Evolutionary conservation across 2,888 invertebrate species (phyloP).

Genomic region (Alloscopus bannaensis): DNA sequence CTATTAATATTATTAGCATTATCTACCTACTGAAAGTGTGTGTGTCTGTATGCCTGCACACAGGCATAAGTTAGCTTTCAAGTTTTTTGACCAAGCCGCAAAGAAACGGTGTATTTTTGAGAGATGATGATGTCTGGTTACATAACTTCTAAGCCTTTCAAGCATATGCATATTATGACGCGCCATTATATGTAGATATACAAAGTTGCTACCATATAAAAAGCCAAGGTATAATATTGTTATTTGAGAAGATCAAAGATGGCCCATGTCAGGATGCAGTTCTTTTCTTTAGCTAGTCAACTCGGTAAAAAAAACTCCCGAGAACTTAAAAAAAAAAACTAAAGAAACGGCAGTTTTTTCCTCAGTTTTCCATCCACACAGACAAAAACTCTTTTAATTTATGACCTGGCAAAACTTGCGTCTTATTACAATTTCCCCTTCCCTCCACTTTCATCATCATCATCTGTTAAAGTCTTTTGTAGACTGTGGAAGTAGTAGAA

Average conservation of each 20-base stretch:
- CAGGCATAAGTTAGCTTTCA: background rate
- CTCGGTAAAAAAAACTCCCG: background rate
- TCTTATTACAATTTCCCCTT: conserved; percentile 56
- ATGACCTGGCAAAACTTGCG: conserved; percentile 58
- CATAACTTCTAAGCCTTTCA: too few relatives aligned
- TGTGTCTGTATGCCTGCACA: conserved; percentile 10
- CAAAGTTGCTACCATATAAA: background rate
- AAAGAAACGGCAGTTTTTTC: conserved; percentile 14
- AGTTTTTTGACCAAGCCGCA: conserved; percentile 5
- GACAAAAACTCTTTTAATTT: conserved; percentile 55
- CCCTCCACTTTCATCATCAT: conserved; percentile 29
- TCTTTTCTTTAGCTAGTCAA: background rate
- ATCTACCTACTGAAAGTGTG: background rate
- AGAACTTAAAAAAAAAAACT: background rate
- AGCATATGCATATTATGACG: too few relatives aligned
- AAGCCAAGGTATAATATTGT: conserved; percentile 19
- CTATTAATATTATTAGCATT: conserved; percentile 45
- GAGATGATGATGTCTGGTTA: too few relatives aligned
- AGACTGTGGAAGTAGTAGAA: conserved; percentile 7
- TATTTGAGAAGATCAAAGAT: conserved; percentile 52
- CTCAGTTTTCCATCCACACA: conserved; percentile 6
- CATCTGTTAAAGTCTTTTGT: conserved; percentile 4
- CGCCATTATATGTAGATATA: conserved; percentile 10
- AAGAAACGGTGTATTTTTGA: background rate
- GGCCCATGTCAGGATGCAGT: conserved; percentile 45